A percentile compares a stretch with the other conserved stretches of the same genome.
Evolutionary conservation across 2,113 vertebrate genomes (phyloP).

Genomic region (human): GRCh38 chr11:16527501-16528000

Average conservation of each 20-base stretch:
- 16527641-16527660: neutral
- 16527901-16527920: constrained; percentile 32
- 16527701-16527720: constrained; percentile 27
- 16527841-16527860: constrained; percentile 13
- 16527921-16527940: neutral
- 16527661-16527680: constrained; percentile 27
- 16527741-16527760: constrained; percentile 14
- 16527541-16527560: neutral
- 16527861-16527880: constrained; percentile 33
- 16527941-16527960: constrained; percentile 28
- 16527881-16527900: constrained; percentile 36
- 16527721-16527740: neutral
- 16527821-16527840: constrained; percentile 17
- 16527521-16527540: neutral
- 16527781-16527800: constrained; percentile 31
- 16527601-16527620: neutral
- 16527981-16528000: constrained; percentile 21
- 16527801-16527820: neutral
- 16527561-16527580: neutral
- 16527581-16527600: neutral
- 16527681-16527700: neutral
- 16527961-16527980: constrained; percentile 47
- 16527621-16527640: neutral
- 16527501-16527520: neutral
- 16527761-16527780: constrained; percentile 37